Evolutionary conservation across 2,797 vertebrate species (phyloP), one percentile per base, ranked within the genome.

Genomic region (Oryzias sinensis): DNA sequence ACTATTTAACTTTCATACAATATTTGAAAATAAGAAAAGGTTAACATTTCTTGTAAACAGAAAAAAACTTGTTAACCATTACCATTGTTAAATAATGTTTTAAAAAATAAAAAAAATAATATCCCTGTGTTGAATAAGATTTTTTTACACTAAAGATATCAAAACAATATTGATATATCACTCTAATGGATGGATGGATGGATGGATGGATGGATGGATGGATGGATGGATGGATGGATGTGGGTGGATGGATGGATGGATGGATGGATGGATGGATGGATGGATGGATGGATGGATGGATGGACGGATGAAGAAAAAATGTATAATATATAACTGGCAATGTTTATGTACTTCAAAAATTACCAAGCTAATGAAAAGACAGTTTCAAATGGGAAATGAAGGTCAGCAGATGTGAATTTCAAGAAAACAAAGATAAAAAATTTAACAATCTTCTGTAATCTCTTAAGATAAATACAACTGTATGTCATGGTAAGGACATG

Each of bases 391-490:
- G 6, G 20, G 37, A 20, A 55, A 18, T 11, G 22, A 15, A 33
- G 43, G 25, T 69, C 62, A 43, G 47, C 55, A 68, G 67, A 74
- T 70, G 16, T 8, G 42, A 65, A 64, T 76, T 63, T 53, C 20
- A 37, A 52, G 13, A 46, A 77, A 72, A 82, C 42, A 20, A 50
- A 72, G 62, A 59, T 16, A 59, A 14, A 55, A 58, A 71, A 79
- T 68, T 37, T 18, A 69, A 49, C 20, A n/a, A 76, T 77, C 63
- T 72, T 52, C 50, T 68, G 20, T 43, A 24, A 70, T 68, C 73
- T 78, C 56, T 62, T 53, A 53, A 65, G 75, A 59, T 59, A 40
- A 82, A 79, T 76, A 56, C 24, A 78, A 64, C 67, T 67, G 40
- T 61, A n/a, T 57, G 40, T 40, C 40, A 29, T 53, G 54, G 47